Conservation (phyloP, 2,113 vertebrate genomes). For the Gila orcuttii region DNA sequence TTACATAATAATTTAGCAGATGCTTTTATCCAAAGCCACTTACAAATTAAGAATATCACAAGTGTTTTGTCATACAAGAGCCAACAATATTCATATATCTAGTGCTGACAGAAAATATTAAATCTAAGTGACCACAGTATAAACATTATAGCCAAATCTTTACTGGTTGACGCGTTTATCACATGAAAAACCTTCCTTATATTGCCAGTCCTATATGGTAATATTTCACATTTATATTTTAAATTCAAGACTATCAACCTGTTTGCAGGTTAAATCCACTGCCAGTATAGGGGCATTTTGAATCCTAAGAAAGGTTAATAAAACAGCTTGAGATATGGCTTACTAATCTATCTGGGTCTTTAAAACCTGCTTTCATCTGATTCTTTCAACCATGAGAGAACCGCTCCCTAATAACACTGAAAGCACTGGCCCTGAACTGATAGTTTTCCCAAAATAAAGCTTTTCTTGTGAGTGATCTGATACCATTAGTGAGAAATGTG, state of each 20-base stretch:
- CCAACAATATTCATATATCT: neutral
- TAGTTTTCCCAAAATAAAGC: slow-evolving; percentile 27
- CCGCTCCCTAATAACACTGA: neutral
- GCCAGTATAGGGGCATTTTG: neutral
- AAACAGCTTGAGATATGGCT: neutral
- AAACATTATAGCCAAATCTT: neutral
- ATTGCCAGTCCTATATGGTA: neutral
- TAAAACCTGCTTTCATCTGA: neutral
- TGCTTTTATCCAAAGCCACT: neutral
- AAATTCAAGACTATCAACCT: neutral
- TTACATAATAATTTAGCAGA: neutral
- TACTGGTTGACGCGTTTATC: neutral
- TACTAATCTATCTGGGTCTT: neutral
- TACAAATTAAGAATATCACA: neutral
- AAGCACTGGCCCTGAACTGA: slow-evolving; percentile 25
- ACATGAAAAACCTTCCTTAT: neutral
- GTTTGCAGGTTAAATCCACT: neutral
- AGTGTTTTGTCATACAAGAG: neutral
- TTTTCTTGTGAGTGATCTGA: neutral
- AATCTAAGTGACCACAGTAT: neutral
- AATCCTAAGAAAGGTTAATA: neutral
- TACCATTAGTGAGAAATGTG: neutral
- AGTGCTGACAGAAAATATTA: neutral
- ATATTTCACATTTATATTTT: neutral
- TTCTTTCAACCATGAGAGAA: slow-evolving; percentile 26